A percentile compares a stretch with the other conserved stretches of the same genome.
phyloP scores from a whole-genome alignment of 2,888 invertebrate species.

The Tiliacea citrago region DNA sequence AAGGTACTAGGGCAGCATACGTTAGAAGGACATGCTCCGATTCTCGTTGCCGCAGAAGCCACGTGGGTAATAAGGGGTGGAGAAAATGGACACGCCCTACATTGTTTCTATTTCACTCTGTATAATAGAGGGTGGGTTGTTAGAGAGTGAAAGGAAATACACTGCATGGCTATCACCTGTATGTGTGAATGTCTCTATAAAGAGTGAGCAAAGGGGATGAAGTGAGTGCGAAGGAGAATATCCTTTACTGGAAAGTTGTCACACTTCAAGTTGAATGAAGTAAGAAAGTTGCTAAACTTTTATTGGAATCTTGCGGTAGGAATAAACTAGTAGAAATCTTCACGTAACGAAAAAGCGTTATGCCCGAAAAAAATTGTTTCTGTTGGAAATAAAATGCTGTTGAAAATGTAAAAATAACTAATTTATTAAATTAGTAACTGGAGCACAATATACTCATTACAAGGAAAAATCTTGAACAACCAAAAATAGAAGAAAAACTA shows the following conservation, averaged over 20 bases:
- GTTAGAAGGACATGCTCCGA: not conserved
- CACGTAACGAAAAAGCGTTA: not conserved
- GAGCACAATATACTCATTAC: too few species aligned
- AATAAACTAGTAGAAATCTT: not conserved
- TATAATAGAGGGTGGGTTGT: not conserved
- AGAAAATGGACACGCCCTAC: not conserved
- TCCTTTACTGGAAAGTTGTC: not conserved
- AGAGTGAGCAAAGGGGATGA: not conserved
- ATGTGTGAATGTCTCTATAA: not conserved
- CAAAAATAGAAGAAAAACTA: too few species aligned
- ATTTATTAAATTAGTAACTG: too few species aligned
- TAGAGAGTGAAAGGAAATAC: slow-evolving; percentile 7
- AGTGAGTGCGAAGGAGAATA: not conserved
- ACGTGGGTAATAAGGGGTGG: not conserved
- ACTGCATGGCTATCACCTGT: not conserved
- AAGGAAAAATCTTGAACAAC: too few species aligned
- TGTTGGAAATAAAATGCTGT: too few species aligned
- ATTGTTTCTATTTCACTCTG: slow-evolving; percentile 23
- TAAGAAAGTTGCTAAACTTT: not conserved
- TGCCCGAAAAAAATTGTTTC: too few species aligned
- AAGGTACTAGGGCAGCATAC: slow-evolving; percentile 29
- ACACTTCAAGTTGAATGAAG: not conserved
- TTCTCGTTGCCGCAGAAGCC: not conserved
- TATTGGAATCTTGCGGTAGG: not conserved
- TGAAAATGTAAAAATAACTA: too few species aligned